Conservation (phyloP, 2,113 vertebrate species). For the Trogon melanurus region DNA sequence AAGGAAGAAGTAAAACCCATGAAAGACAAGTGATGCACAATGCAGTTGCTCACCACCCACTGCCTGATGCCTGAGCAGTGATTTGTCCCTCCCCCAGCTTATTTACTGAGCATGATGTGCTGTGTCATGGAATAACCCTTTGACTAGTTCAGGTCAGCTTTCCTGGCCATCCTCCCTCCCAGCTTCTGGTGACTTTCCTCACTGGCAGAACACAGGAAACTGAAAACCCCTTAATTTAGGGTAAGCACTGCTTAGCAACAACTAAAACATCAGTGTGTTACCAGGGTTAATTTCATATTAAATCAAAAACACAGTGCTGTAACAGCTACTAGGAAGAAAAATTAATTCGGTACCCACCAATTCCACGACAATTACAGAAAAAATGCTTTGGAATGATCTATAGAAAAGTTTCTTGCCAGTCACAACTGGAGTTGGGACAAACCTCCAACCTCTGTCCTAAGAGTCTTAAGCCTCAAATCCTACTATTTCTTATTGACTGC, state of each 20-base stretch:
- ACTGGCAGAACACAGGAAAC: neutral
- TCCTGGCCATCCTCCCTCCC: neutral
- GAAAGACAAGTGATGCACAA: neutral
- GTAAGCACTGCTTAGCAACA: neutral
- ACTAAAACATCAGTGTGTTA: neutral
- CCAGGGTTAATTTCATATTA: neutral
- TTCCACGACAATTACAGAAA: neutral
- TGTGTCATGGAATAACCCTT: neutral
- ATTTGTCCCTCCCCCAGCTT: neutral
- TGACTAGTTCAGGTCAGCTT: neutral
- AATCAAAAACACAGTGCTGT: neutral
- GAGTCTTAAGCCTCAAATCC: neutral
- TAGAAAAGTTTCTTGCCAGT: neutral
- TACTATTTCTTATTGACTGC: rapidly evolving
- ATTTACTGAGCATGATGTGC: neutral
- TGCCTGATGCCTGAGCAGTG: neutral
- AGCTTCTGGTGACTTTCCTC: neutral
- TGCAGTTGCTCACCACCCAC: neutral
- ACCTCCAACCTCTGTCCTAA: neutral
- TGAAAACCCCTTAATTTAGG: neutral
- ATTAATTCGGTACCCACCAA: neutral
- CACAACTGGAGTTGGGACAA: rapidly evolving
- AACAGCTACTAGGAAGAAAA: neutral
- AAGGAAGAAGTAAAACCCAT: neutral
- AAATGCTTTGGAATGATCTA: neutral